Conservation (phyloP, 2,888 invertebrate genomes). For the Napeogenes inachia region DNA sequence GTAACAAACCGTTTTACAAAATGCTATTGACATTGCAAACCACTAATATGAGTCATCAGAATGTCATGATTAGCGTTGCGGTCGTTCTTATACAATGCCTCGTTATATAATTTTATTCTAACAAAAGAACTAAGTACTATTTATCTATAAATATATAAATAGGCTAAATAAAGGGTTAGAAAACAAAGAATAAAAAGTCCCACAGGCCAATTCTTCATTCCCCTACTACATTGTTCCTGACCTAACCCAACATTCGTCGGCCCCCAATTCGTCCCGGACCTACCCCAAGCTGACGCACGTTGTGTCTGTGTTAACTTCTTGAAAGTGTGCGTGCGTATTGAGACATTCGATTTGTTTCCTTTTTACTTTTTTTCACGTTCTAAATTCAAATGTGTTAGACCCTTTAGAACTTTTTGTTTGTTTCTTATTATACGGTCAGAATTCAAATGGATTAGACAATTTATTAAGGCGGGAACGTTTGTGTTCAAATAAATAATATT, state of each 20-base stretch:
- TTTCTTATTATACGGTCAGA: slow-evolving; percentile 1
- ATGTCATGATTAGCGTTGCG: slow-evolving; percentile 28
- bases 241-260: slow-evolving; percentile 70
- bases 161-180: slow-evolving; percentile 24
- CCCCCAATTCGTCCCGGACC: slow-evolving; percentile 70
- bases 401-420: slow-evolving; percentile 12
- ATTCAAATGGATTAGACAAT: slow-evolving; percentile 8
- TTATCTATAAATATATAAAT: slow-evolving; percentile 16
- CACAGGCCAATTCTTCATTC: slow-evolving; percentile 40
- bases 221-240: slow-evolving; percentile 56
- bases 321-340: slow-evolving; percentile 34
- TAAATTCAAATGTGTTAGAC: slow-evolving; percentile 29
- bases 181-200: slow-evolving; percentile 25
- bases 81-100: slow-evolving; percentile 16
- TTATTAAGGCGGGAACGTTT: slow-evolving; percentile 8
- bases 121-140: slow-evolving; percentile 13
- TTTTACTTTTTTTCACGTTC: slow-evolving; percentile 31
- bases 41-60: slow-evolving; percentile 24
- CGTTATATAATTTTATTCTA: slow-evolving; percentile 9
- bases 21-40: slow-evolving; percentile 26
- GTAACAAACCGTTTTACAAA: slow-evolving; percentile 21
- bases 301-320: slow-evolving; percentile 18
- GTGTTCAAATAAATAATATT: slow-evolving; percentile 12
- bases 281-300: slow-evolving; percentile 57
- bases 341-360: slow-evolving; percentile 41